These are phyloP conservation scores for Erpobdella octoculata DNA, from an alignment of 2,888 invertebrate species.

Conservation along the genomic window DNA sequence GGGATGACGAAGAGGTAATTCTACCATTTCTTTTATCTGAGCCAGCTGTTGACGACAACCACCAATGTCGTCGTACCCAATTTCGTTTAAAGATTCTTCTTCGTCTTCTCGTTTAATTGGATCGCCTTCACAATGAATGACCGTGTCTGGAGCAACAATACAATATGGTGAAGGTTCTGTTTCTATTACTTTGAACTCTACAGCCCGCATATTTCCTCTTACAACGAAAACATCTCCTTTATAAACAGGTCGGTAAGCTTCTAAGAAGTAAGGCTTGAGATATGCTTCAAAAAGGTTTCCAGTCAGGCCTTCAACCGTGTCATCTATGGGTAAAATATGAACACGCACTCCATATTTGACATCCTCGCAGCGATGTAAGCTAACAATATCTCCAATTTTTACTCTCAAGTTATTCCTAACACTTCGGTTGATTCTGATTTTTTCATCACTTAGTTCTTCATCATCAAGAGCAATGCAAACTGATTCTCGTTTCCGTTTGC, in stretches of 20 bases:
- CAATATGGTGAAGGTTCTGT: constrained; percentile 96
- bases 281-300: constrained; percentile 95
- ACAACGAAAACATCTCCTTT: constrained; percentile 91
- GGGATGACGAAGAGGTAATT: constrained; percentile 91
- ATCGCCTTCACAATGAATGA: constrained; percentile 98
- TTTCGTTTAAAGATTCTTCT: constrained; percentile 91
- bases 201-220: constrained; percentile 93
- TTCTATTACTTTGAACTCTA: constrained; percentile 98
- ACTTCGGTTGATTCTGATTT: constrained; percentile 76
- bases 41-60: constrained; percentile 97
- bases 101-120: constrained; percentile 67
- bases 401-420: constrained; percentile 87
- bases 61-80: constrained; percentile 98
- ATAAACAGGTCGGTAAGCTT: constrained; percentile 95
- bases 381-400: constrained; percentile 83
- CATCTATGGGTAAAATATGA: constrained; percentile 95
- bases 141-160: constrained; percentile 96
- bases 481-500: constrained; percentile 91
- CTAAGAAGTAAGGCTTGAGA: constrained; percentile 96
- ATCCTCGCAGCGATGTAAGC: constrained; percentile 58
- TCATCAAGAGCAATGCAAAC: constrained; percentile 95
- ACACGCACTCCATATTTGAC: constrained; percentile 95
- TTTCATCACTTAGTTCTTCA: constrained; percentile 89
- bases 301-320: constrained; percentile 92
- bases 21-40: constrained; percentile 99